These are phyloP conservation scores for Ferdinandea cuprea DNA, from an alignment of 2,888 invertebrate species.

Conservation along the genomic window DNA sequence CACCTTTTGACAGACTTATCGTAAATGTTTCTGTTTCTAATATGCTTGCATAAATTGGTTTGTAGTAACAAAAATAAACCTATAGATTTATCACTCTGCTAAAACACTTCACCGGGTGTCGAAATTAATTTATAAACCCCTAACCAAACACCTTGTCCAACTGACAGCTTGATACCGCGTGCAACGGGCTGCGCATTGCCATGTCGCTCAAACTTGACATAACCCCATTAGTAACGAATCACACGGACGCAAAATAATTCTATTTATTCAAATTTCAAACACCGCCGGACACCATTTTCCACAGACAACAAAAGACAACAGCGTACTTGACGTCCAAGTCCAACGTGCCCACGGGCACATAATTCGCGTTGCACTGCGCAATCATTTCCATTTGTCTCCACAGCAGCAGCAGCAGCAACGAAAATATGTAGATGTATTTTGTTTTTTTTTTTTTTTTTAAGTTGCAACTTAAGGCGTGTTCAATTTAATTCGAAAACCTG, in stretches of 20 bases:
- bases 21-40: too few species aligned
- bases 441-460: constrained; percentile 43
- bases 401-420: constrained; percentile 1
- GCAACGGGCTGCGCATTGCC: constrained; percentile 42
- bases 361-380: constrained; percentile 59
- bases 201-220: constrained; percentile 65
- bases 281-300: constrained; percentile 9
- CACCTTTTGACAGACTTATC: too few species aligned
- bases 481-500: constrained; percentile 68
- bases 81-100: constrained; percentile 35
- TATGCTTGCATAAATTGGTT: too few species aligned
- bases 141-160: constrained; percentile 69
- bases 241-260: constrained; percentile 49
- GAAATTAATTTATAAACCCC: constrained; percentile 73
- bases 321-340: background rate
- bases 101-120: constrained; percentile 52
- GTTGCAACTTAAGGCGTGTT: constrained; percentile 72
- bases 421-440: constrained; percentile 21
- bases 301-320: constrained; percentile 36
- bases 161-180: constrained; percentile 60
- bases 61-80: background rate
- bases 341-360: constrained; percentile 41
- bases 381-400: constrained; percentile 66
- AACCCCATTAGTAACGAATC: constrained; percentile 71
- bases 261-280: constrained; percentile 68